phyloP scores from a whole-genome alignment of 2,888 invertebrate genomes.

The Tachina lurida region DNA sequence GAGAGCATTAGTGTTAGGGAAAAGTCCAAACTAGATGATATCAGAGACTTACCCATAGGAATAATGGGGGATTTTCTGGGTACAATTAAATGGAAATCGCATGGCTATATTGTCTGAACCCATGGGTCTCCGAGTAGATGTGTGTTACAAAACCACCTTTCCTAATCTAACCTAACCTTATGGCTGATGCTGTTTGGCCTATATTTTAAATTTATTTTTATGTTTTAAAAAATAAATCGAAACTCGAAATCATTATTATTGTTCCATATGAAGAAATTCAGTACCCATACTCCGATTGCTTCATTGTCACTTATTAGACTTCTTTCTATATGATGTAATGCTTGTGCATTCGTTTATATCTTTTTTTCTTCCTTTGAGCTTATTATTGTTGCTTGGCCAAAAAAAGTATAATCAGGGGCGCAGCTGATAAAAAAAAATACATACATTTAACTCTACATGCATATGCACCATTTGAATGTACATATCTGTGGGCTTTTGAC shows the following conservation, averaged over 20 bases:
- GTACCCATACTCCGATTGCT: constrained; percentile 3
- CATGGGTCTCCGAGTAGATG: too few species aligned
- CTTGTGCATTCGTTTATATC: constrained; percentile 2
- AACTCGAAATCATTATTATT: not conserved
- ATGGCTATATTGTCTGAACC: too few species aligned
- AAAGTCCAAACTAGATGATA: too few species aligned
- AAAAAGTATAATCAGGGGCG: constrained; percentile 29
- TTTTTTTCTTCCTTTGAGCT: constrained; percentile 9
- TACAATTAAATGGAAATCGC: too few species aligned
- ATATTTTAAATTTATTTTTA: not conserved
- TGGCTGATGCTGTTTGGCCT: not conserved
- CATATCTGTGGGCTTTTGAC: too few species aligned
- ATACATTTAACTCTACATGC: not conserved
- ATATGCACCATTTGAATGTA: not conserved
- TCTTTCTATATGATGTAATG: constrained; percentile 16
- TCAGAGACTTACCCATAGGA: too few species aligned
- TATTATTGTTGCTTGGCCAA: not conserved
- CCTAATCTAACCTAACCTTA: not conserved
- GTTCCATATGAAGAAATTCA: not conserved
- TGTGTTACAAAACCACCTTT: too few species aligned
- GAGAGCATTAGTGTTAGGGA: too few species aligned
- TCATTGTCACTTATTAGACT: constrained; percentile 4
- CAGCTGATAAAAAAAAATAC: constrained; percentile 33
- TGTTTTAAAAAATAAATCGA: not conserved
- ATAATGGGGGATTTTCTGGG: too few species aligned